Evolutionary conservation across 37 sponge, comb jelly and placozoan genomes (phyloP).

Genomic region (Sycon ciliatum): DNA sequence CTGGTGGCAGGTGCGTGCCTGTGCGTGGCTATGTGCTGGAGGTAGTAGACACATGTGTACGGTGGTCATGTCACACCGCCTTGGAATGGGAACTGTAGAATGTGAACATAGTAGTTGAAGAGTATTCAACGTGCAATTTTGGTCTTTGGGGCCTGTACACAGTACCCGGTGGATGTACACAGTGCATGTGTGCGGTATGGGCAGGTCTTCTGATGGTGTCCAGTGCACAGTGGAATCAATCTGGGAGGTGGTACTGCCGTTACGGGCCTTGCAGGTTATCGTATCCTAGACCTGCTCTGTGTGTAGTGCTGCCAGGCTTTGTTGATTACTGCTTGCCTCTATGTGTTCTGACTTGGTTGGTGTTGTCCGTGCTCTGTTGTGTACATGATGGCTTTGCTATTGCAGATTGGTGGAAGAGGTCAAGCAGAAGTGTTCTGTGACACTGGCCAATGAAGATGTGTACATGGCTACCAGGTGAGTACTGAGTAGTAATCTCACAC

Average conservation of each 20-base stretch:
- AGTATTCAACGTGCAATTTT: no score
- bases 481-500: no score
- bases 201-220: no score
- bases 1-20: background rate
- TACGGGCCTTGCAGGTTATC: background rate
- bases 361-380: background rate
- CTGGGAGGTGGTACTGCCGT: no score
- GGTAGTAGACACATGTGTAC: background rate
- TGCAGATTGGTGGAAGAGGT: conserved; percentile 75
- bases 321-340: background rate
- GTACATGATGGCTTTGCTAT: background rate
- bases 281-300: background rate
- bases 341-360: background rate
- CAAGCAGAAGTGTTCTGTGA: conserved; percentile 46
- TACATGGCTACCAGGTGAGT: conserved; percentile 66
- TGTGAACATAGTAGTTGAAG: no score
- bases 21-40: background rate
- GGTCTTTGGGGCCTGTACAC: no score
- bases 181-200: no score
- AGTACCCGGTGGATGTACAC: no score
- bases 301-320: background rate
- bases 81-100: background rate
- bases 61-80: background rate
- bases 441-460: conserved; percentile 68
- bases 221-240: no score